Conservation (phyloP, 2,797 vertebrate species). For the Petrocephalus sullivani region DNA sequence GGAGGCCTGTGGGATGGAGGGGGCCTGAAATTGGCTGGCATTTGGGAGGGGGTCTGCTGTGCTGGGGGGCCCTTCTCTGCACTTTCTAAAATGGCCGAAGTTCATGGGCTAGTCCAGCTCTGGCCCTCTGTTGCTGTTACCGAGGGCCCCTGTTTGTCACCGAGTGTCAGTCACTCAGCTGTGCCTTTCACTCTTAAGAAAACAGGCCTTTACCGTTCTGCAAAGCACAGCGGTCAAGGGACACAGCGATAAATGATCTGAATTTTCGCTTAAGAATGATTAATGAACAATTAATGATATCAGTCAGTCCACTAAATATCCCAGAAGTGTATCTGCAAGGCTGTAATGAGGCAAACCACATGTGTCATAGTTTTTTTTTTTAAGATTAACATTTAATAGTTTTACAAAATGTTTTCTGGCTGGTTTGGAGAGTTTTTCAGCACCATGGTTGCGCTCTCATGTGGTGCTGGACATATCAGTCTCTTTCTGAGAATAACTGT, state of each 20-base stretch:
- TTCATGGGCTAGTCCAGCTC: not conserved
- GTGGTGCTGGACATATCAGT: not conserved
- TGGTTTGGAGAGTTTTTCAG: not conserved
- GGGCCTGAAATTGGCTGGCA: no score
- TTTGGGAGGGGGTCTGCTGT: not conserved
- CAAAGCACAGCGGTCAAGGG: not conserved
- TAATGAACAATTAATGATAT: conserved; percentile 5
- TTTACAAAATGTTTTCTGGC: not conserved
- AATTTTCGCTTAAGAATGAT: not conserved
- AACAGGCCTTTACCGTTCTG: not conserved
- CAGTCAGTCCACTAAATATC: not conserved
- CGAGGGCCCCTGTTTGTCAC: not conserved
- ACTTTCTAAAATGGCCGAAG: not conserved
- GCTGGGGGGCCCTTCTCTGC: not conserved
- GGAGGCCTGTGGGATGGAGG: no score
- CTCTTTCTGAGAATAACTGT: not conserved
- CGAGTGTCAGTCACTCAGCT: not conserved
- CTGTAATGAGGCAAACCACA: not conserved
- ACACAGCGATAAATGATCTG: not conserved
- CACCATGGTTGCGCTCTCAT: not conserved
- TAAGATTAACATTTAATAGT: not conserved
- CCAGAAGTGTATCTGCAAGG: not conserved
- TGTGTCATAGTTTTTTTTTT: not conserved
- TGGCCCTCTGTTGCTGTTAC: not conserved
- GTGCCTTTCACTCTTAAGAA: not conserved